Conservation (phyloP, 2,888 invertebrate genomes). For the Phragmatobia fuliginosa region DNA sequence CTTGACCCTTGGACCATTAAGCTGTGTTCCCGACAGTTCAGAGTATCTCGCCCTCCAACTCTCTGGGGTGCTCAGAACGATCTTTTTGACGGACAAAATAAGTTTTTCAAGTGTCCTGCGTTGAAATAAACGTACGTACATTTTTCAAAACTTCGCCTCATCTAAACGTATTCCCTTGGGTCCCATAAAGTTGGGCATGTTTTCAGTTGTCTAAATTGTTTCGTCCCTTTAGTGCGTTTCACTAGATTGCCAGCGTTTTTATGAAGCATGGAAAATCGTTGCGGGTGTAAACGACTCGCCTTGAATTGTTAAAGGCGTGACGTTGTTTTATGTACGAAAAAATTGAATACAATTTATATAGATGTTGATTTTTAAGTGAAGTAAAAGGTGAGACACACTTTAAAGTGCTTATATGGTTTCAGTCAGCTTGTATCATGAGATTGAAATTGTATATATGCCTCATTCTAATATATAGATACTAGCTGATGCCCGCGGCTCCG, state of each 20-base stretch:
- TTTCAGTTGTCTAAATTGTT: slow-evolving; percentile 54
- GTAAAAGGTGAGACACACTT: neutral
- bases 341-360: slow-evolving; percentile 17
- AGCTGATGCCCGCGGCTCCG: too few relatives aligned
- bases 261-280: slow-evolving; percentile 48
- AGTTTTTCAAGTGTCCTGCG: slow-evolving; percentile 28
- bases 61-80: slow-evolving; percentile 27
- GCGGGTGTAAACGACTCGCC: slow-evolving; percentile 21
- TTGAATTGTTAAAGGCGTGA: slow-evolving; percentile 15
- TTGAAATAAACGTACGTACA: slow-evolving; percentile 24
- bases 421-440: neutral
- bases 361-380: slow-evolving; percentile 3
- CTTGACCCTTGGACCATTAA: slow-evolving; percentile 25
- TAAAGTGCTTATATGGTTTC: too few relatives aligned
- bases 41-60: slow-evolving; percentile 20
- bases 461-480: too few relatives aligned
- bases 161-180: slow-evolving; percentile 31
- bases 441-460: too few relatives aligned
- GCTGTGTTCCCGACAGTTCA: slow-evolving; percentile 26
- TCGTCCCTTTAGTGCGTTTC: slow-evolving; percentile 44
- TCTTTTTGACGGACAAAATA: slow-evolving; percentile 42
- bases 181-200: slow-evolving; percentile 36
- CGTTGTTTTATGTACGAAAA: slow-evolving; percentile 14
- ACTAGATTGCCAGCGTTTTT: slow-evolving; percentile 47
- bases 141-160: slow-evolving; percentile 40